These are phyloP conservation scores for Congeria kusceri DNA, from an alignment of 2,888 invertebrate genomes.

Conservation along the genomic window DNA sequence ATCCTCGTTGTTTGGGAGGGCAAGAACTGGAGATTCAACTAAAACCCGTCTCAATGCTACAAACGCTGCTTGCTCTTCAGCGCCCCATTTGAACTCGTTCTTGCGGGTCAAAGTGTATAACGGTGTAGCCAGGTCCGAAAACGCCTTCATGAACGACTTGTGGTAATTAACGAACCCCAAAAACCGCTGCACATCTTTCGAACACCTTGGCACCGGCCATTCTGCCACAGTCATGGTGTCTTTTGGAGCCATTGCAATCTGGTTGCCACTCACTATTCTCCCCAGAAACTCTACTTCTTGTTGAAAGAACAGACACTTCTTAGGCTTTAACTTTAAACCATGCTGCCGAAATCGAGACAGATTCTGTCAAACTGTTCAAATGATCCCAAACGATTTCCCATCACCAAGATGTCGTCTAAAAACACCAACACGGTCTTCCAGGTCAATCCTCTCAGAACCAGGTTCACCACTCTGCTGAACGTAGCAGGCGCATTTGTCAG, in stretches of 20 bases:
- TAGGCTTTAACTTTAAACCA: too few relatives aligned
- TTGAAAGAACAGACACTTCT: too few relatives aligned
- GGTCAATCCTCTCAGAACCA: too few relatives aligned
- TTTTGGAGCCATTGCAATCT: too few relatives aligned
- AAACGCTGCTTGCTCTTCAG: slow-evolving; percentile 1
- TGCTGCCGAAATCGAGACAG: too few relatives aligned
- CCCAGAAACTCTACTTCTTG: too few relatives aligned
- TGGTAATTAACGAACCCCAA: background rate
- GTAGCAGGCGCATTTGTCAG: slow-evolving; percentile 60
- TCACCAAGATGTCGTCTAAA: slow-evolving; percentile 61
- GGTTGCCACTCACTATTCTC: too few relatives aligned
- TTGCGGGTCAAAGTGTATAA: background rate
- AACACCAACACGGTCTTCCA: too few relatives aligned
- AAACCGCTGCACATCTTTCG: too few relatives aligned
- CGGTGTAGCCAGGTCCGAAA: background rate
- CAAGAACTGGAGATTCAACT: background rate
- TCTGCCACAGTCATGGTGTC: too few relatives aligned
- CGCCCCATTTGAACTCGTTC: background rate
- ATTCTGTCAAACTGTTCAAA: slow-evolving; percentile 34
- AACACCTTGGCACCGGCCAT: too few relatives aligned
- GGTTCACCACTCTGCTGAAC: slow-evolving; percentile 12
- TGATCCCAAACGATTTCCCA: slow-evolving; percentile 44
- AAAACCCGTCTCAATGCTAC: background rate
- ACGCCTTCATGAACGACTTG: background rate
- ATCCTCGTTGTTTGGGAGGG: background rate